Evolutionary conservation across 2,113 vertebrate genomes (phyloP), one percentile per base, ranked within the genome.

Genomic region (Pteruthius melanotis): DNA sequence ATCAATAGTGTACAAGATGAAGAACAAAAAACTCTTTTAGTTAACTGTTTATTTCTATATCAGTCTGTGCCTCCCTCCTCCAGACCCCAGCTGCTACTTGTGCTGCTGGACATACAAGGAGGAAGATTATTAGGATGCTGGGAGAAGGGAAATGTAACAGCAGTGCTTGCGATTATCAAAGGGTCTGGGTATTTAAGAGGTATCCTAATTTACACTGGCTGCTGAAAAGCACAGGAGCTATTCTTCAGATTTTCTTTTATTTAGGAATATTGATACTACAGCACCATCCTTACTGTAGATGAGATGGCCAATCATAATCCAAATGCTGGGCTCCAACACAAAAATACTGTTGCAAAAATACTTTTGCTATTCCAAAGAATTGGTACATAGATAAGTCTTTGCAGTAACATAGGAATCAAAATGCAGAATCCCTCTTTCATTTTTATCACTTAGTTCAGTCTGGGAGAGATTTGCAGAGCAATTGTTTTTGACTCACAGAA

Each of bases 1-100:
- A 96, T 92, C 92, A 89, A 42, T 27, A 81, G 54, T 71, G 33
- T 82, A 83, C 17, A 74, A 74, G 53, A n/a, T 39, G 45, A 90
- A 66, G 35, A 76, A 31, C 15, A 64, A 40, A 94, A 74, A 49
- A 10, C 20, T 90, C 42, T 71, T 63, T 53, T 57, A 57, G 30
- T 26, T 83, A 15, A 33, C 28, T 4, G 13, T 40, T 84, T 45
- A 31, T 60, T 77, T 88, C 53, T 37, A 5, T 60, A 52, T 44
- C 8, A 2, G 1, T 16, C 23, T 7, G 0, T 72, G 14, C 7
- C 9, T 14, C 18, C 2, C 9, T 11, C 3, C 8, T 75, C 50
- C 40, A 71, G n/a, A 30, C 8, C 4, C 9, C 22, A 40, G 7
- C 28, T 91, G 56, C 53, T 72, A 23, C n/a, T 69, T 93, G 17